phyloP scores from a whole-genome alignment of 2,888 invertebrate species.

The Euclidia mi region DNA sequence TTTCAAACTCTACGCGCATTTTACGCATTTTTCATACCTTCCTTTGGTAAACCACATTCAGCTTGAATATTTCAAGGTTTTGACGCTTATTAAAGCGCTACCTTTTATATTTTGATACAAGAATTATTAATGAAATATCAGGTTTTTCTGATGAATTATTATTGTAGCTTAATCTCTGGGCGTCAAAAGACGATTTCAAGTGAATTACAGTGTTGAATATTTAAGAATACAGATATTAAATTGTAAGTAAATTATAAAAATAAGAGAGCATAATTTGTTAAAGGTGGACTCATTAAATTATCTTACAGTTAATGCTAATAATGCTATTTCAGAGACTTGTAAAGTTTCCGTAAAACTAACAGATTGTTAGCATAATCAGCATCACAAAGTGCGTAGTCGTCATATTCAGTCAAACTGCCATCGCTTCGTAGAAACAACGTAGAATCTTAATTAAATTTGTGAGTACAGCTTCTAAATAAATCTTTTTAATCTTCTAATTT shows the following conservation, averaged over 20 bases:
- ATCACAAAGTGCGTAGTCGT: slow-evolving; percentile 14
- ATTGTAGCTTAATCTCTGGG: no score
- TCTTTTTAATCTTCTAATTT: slow-evolving; percentile 39
- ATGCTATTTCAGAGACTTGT: slow-evolving; percentile 21
- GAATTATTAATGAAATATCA: no score
- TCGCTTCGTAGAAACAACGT: slow-evolving; percentile 13
- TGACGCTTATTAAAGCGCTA: background rate
- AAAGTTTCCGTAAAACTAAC: slow-evolving; percentile 23
- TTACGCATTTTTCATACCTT: slow-evolving; percentile 53
- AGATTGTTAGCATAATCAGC: slow-evolving; percentile 20
- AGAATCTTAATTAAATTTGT: slow-evolving; percentile 28
- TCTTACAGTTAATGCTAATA: slow-evolving; percentile 21
- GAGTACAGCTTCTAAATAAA: background rate
- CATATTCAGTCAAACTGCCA: slow-evolving; percentile 14
- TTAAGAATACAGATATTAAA: no score
- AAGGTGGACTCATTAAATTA: slow-evolving; percentile 21
- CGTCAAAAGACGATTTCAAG: no score
- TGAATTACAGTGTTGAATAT: no score
- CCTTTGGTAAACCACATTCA: slow-evolving; percentile 41
- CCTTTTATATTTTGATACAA: no score
- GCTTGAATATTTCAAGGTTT: slow-evolving; percentile 33
- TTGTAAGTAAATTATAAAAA: background rate
- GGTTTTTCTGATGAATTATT: no score
- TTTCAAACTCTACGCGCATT: slow-evolving; percentile 42
- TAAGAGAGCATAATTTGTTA: slow-evolving; percentile 6